These are phyloP conservation scores for Prosapia bicincta DNA, from an alignment of 2,888 invertebrate species.

Conservation along the genomic window DNA sequence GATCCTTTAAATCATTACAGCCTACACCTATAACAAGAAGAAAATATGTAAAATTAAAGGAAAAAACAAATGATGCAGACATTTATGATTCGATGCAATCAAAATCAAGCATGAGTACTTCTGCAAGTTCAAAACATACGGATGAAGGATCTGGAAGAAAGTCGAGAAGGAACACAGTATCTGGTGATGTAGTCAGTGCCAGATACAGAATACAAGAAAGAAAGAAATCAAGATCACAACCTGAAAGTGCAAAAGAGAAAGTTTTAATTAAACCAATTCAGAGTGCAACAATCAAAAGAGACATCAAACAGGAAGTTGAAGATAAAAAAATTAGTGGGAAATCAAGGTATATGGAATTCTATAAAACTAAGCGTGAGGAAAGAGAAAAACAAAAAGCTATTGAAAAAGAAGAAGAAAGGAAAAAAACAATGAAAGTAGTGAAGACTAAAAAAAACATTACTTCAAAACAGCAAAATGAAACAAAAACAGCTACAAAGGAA, in stretches of 20 bases:
- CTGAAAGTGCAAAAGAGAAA: conserved; percentile 19
- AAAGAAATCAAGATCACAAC: conserved; percentile 22
- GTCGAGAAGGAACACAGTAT: conserved; percentile 13
- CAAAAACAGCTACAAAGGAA: conserved; percentile 16
- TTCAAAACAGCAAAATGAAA: conserved; percentile 46
- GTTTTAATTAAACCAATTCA: conserved; percentile 16
- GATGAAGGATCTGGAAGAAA: neutral
- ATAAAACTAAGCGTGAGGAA: conserved; percentile 58
- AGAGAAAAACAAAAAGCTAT: conserved; percentile 47
- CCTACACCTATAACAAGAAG: conserved; percentile 17
- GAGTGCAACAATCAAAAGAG: conserved; percentile 13
- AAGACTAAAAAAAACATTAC: conserved; percentile 49
- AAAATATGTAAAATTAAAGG: conserved; percentile 7
- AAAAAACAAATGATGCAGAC: conserved; percentile 9
- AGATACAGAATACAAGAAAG: neutral
- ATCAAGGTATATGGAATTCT: conserved; percentile 78
- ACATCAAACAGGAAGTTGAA: conserved; percentile 38
- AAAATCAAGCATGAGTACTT: conserved; percentile 21
- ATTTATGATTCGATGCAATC: conserved; percentile 8
- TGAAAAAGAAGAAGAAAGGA: conserved; percentile 45
- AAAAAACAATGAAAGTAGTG: conserved; percentile 35
- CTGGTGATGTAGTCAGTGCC: conserved; percentile 15
- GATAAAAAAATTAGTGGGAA: conserved; percentile 45
- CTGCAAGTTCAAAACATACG: neutral
- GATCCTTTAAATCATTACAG: conserved; percentile 22